phyloP scores from a whole-genome alignment of 2,113 vertebrate genomes.

The Phylloscopus trochiloides region DNA sequence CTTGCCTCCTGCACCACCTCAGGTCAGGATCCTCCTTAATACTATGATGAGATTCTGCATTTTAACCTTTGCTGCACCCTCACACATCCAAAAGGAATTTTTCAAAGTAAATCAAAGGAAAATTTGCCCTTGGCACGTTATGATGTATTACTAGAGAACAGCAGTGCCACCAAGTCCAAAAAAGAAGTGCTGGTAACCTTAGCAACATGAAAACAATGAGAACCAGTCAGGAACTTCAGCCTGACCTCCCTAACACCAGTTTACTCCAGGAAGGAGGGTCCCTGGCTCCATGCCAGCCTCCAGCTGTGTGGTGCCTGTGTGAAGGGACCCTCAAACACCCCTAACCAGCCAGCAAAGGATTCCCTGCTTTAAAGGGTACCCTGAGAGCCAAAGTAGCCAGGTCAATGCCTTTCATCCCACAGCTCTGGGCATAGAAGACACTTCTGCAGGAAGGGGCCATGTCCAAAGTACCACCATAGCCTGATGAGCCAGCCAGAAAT shows the following conservation, averaged over 20 bases:
- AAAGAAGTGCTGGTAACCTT: not conserved
- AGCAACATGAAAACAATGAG: accelerated
- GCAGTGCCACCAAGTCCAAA: not conserved
- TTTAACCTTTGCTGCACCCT: not conserved
- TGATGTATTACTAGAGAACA: not conserved
- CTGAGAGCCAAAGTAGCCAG: not conserved
- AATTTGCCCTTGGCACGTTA: accelerated
- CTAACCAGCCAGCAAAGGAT: not conserved
- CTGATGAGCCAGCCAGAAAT: not conserved
- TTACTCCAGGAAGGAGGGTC: not conserved
- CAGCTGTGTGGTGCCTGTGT: not conserved
- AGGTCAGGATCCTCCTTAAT: not conserved
- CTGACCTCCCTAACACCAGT: not conserved
- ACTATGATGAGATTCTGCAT: not conserved
- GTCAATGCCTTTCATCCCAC: not conserved
- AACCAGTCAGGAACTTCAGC: not conserved
- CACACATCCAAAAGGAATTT: not conserved
- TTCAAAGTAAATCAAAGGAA: not conserved
- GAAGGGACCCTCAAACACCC: not conserved
- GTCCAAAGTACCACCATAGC: not conserved
- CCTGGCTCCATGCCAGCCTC: accelerated
- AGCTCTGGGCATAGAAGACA: not conserved
- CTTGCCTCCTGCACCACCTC: not conserved
- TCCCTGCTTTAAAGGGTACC: not conserved
- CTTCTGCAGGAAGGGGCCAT: not conserved